Evolutionary conservation across 64 coral and sea anemone genomes (phyloP).

Genomic region (Porites lutea): DNA sequence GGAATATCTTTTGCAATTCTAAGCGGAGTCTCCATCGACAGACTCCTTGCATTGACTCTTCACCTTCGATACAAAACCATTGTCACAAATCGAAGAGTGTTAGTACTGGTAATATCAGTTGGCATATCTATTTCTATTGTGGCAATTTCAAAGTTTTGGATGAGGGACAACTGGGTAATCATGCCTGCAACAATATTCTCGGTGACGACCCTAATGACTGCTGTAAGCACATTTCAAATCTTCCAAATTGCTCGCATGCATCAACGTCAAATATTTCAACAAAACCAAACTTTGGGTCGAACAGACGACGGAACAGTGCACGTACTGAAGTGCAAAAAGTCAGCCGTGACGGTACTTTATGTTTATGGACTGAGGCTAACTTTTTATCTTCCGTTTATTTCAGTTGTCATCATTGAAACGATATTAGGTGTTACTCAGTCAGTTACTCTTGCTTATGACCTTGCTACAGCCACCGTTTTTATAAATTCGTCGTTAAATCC

Average conservation of each 20-base stretch:
- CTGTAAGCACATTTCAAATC: background rate
- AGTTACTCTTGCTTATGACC: constrained; percentile 40
- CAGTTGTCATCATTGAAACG: constrained; percentile 34
- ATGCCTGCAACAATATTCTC: background rate
- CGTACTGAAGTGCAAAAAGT: constrained; percentile 32
- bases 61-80: constrained; percentile 50
- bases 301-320: background rate
- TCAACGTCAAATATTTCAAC: constrained; percentile 25
- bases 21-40: constrained; percentile 18
- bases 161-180: background rate
- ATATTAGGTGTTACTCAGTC: background rate
- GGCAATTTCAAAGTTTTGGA: constrained; percentile 4
- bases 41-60: constrained; percentile 33
- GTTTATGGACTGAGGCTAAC: constrained; percentile 1
- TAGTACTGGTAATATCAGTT: background rate
- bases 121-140: background rate
- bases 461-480: constrained; percentile 36
- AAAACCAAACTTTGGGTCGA: background rate
- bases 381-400: constrained; percentile 53
- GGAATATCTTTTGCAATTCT: constrained; percentile 39
- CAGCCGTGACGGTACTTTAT: constrained; percentile 16
- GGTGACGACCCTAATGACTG: background rate
- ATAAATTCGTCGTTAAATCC: constrained; percentile 63
- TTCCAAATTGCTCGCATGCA: constrained; percentile 37
- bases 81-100: background rate